Evolutionary conservation across 2,113 vertebrate genomes (phyloP).

Genomic region (Bettongia penicillata): DNA sequence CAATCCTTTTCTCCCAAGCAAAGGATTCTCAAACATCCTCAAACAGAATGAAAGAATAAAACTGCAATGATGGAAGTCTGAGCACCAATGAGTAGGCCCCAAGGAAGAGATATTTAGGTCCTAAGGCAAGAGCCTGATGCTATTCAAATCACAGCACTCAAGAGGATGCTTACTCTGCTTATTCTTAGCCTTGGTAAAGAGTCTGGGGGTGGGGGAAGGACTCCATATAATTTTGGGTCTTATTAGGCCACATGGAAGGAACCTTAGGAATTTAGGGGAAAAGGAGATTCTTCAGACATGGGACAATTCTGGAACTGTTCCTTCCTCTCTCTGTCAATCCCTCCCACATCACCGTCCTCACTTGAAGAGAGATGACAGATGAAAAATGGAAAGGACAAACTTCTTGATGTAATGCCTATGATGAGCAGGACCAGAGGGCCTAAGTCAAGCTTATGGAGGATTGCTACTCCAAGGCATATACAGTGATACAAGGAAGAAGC

Average conservation of each 20-base stretch:
- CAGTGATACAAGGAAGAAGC: background rate
- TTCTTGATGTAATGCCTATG: background rate
- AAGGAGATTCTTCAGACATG: background rate
- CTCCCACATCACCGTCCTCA: background rate
- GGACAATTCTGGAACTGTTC: background rate
- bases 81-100: background rate
- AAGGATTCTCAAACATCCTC: background rate
- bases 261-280: background rate
- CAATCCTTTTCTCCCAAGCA: background rate
- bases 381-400: background rate
- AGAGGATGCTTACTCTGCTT: background rate
- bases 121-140: background rate
- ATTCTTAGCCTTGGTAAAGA: conserved; percentile 12
- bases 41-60: background rate
- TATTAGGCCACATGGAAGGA: background rate
- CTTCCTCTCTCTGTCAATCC: background rate
- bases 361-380: background rate
- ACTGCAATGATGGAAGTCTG: background rate
- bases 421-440: background rate
- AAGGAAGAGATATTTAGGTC: background rate
- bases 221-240: background rate
- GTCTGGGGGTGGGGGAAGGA: background rate
- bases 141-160: background rate
- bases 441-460: background rate
- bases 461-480: background rate